Percentiles rank a stretch among this genome's conserved stretches.
Conservation (phyloP, 37 sponge, comb jelly and placozoan genomes). For the Spongilla lacustris region DNA sequence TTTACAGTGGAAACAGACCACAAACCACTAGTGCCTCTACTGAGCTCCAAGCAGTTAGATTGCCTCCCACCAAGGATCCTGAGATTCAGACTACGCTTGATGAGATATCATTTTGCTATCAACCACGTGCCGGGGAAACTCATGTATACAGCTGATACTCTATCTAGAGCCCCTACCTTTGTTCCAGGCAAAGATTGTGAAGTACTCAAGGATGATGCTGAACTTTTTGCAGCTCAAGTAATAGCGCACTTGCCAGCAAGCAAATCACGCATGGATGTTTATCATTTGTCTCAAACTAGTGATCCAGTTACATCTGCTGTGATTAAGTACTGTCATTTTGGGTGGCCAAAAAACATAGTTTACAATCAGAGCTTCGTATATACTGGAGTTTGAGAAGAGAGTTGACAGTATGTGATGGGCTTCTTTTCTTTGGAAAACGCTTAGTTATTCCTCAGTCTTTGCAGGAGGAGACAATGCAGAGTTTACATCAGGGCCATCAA, state of each 20-base stretch:
- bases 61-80: conserved; percentile 29
- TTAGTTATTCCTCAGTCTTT: neutral
- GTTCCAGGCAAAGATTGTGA: neutral
- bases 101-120: neutral
- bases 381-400: no score
- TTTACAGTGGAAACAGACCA: conserved; percentile 40
- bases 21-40: conserved; percentile 52
- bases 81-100: conserved; percentile 25
- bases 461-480: conserved; percentile 4
- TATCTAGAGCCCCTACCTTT: conserved; percentile 31
- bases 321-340: no score
- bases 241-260: no score
- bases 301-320: no score
- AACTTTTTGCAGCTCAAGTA: no score
- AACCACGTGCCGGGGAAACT: conserved; percentile 42
- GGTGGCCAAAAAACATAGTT: no score
- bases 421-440: neutral
- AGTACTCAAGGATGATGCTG: no score
- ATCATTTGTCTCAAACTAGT: no score
- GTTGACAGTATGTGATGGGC: no score
- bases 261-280: no score
- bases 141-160: conserved; percentile 40
- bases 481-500: conserved; percentile 31
- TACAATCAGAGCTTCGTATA: no score
- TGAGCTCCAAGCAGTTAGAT: conserved; percentile 17